phyloP scores from a whole-genome alignment of 1,140 invertebrate species.

The Drosophila arizonae region DNA sequence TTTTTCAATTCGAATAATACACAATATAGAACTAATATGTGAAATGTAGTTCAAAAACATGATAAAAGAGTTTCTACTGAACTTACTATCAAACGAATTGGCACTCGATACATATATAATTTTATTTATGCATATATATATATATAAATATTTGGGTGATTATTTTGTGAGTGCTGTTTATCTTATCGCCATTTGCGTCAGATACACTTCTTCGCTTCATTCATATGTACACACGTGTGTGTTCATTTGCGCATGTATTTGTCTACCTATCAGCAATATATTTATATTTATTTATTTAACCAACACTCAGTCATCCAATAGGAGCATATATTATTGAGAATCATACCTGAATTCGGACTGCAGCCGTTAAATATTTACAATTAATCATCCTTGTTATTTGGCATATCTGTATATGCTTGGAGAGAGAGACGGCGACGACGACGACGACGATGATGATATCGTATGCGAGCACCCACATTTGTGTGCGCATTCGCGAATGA shows the following conservation, averaged over 20 bases:
- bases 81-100: not conserved
- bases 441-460: conserved; percentile 33
- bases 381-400: not conserved
- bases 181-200: conserved; percentile 26
- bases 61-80: not conserved
- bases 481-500: conserved; percentile 23
- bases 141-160: not conserved
- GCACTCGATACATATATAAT: too few species aligned
- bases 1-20: not conserved
- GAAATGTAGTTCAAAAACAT: not conserved
- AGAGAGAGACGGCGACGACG: not conserved
- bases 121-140: not conserved
- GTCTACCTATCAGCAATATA: not conserved
- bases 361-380: not conserved
- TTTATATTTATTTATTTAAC: conserved; percentile 10
- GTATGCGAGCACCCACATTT: conserved; percentile 55
- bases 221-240: too few species aligned
- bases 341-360: not conserved
- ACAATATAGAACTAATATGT: too few species aligned
- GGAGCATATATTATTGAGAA: not conserved
- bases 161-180: conserved; percentile 6
- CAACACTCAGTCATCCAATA: not conserved
- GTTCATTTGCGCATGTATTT: not conserved
- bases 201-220: not conserved
- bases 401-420: not conserved